phyloP scores from a whole-genome alignment of 2,113 vertebrate species.

The Megaceryle maxima region DNA sequence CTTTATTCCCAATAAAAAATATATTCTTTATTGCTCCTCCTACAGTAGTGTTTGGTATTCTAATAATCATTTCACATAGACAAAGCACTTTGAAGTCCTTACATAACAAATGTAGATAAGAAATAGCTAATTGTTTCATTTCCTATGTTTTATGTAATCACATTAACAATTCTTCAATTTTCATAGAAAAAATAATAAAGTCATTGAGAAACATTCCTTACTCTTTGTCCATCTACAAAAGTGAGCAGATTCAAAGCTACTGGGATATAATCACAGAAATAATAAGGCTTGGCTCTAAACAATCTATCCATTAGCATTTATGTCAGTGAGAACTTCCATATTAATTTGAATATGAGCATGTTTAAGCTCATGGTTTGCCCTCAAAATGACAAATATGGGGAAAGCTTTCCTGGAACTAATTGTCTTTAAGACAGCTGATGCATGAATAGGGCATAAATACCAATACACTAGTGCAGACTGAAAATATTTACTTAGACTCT shows the following conservation, averaged over 20 bases:
- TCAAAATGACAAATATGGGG: background rate
- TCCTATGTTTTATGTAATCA: background rate
- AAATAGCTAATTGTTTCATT: background rate
- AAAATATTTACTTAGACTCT: background rate
- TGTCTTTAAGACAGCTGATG: background rate
- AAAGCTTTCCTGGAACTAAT: background rate
- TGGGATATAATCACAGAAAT: background rate
- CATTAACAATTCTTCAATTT: background rate
- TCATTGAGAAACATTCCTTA: background rate
- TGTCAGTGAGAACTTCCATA: background rate
- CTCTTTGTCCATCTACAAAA: background rate
- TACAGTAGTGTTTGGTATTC: background rate
- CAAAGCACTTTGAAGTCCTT: background rate
- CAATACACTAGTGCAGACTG: background rate
- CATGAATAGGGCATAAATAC: accelerated
- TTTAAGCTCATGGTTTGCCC: background rate
- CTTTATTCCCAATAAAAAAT: background rate
- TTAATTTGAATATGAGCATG: background rate
- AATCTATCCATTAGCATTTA: background rate
- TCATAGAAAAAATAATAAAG: background rate
- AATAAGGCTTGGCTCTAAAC: background rate
- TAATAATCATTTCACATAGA: background rate
- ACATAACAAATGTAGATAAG: background rate
- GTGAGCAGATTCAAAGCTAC: background rate
- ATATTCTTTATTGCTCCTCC: background rate